Base-by-base conservation (phyloP, 2,797 vertebrate genomes). In the Tenualosa ilisha region DNA sequence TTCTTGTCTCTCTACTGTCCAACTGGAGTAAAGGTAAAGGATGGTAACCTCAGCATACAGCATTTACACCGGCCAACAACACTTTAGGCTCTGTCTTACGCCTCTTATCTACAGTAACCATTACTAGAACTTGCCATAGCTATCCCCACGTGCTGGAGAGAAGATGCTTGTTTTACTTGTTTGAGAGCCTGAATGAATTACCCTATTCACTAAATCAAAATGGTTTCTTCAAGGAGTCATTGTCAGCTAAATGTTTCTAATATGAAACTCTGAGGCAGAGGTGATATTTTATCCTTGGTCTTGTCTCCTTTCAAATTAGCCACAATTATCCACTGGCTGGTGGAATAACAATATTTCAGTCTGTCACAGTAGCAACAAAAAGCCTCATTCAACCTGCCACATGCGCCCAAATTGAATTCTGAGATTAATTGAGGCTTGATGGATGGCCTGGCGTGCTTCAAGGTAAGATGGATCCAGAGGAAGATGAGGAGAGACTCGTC, bases 331-430 rank as follows among this genome's bases (percentile, higher is more conserved):
- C 83, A 53, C 63, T 85, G 88, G 91, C 72, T 85, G 88, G 91
- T 65, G 84, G 86, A 84, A 88, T 83, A 86, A 87, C 84, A 81
- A 90, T 91, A 86, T 43, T 89, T 85, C 84, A 72, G 12, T 87
- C 59, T 59, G 24, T 82, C 51, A 90, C 89, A 85, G 56, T 89
- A 87, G 81, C 85, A 87, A 87, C 87, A 87, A 89, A 88, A 86
- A 82, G 85, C 49, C 61, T 79, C 86, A 87, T 75, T 79, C 65
- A 72, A 31, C 13, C 65, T 82, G 2, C 53, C 43, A n/a, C 81
- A 75, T 59, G 84, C 83, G 83, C 86, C 87, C 82, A 89, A 89
- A 91, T 88, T 89, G 75, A 90, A 91, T 91, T 83, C 83, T 89
- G 51, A 50, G 49, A 82, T 89, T 89, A 89, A 90, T 88, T 88